These are phyloP conservation scores for Griposia aprilina DNA, from an alignment of 2,888 invertebrate species.

Conservation along the genomic window DNA sequence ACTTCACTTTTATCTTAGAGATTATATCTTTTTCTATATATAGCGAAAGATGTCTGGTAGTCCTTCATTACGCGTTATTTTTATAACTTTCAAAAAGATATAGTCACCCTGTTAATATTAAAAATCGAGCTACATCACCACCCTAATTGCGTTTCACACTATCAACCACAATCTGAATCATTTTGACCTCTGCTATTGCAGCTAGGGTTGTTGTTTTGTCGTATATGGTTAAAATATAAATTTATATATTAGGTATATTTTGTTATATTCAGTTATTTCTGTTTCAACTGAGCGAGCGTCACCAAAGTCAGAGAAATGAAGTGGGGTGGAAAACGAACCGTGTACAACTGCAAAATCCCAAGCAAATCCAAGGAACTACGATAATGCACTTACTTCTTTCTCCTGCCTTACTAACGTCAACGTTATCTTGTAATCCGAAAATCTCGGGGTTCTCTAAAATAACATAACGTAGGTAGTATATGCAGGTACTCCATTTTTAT, in stretches of 20 bases:
- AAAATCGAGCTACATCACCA: not conserved
- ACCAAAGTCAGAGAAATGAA: not conserved
- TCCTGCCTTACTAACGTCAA: not conserved
- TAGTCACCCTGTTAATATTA: not conserved
- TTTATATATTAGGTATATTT: too few relatives aligned
- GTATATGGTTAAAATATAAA: too few relatives aligned
- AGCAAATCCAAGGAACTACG: not conserved
- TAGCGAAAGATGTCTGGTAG: constrained; percentile 2
- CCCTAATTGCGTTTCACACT: too few relatives aligned
- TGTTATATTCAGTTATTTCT: too few relatives aligned
- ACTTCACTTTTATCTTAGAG: constrained; percentile 49
- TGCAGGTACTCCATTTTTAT: not conserved
- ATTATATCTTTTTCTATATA: constrained; percentile 21
- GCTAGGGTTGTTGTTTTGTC: too few relatives aligned
- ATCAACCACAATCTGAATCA: too few relatives aligned
- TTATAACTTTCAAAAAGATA: not conserved
- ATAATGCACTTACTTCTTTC: not conserved
- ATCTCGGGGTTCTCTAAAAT: constrained; percentile 6
- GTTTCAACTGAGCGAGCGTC: not conserved
- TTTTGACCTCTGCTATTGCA: too few relatives aligned
- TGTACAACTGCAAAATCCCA: not conserved
- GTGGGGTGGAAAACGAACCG: not conserved
- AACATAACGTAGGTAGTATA: not conserved
- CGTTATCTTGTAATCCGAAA: constrained; percentile 27
- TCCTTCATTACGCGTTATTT: constrained; percentile 22